A percentile compares a stretch with the other conserved stretches of the same genome.
These are phyloP conservation scores for Ephestia elutella DNA, from an alignment of 1,140 invertebrate genomes.

Conservation along the genomic window DNA sequence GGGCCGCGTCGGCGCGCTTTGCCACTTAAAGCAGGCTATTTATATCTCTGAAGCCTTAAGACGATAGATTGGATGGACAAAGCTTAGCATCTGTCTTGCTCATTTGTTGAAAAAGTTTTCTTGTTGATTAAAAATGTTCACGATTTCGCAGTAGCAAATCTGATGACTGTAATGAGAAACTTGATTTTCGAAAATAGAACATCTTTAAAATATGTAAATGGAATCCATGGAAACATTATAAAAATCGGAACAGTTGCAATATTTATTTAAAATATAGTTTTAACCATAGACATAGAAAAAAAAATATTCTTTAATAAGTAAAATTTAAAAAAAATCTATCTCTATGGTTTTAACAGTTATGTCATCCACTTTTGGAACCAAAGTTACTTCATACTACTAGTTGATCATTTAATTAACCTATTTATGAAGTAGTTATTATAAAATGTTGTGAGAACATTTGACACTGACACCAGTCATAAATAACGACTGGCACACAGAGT, in stretches of 20 bases:
- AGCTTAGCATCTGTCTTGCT: conserved; percentile 44
- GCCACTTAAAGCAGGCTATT: conserved; percentile 65
- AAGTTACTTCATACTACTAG: not conserved
- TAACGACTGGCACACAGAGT: conserved; percentile 11
- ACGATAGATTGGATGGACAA: conserved; percentile 48
- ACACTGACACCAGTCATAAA: conserved; percentile 16
- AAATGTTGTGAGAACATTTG: conserved; percentile 22
- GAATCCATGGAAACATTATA: no score
- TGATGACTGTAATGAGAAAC: not conserved
- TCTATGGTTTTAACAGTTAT: no score
- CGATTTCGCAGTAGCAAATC: conserved; percentile 1
- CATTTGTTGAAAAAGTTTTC: not conserved
- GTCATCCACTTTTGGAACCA: no score
- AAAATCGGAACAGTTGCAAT: no score
- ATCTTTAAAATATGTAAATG: no score
- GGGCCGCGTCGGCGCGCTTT: conserved; percentile 58
- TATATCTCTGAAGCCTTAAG: conserved; percentile 45
- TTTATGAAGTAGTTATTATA: conserved; percentile 7
- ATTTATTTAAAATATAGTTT: no score
- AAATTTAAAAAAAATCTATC: no score
- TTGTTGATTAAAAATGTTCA: conserved; percentile 13
- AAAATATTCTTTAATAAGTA: no score
- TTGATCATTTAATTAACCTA: conserved; percentile 7
- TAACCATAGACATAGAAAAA: no score
- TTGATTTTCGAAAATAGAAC: no score